phyloP scores from a whole-genome alignment of 2,113 vertebrate genomes.

The Muscicapa adusta region DNA sequence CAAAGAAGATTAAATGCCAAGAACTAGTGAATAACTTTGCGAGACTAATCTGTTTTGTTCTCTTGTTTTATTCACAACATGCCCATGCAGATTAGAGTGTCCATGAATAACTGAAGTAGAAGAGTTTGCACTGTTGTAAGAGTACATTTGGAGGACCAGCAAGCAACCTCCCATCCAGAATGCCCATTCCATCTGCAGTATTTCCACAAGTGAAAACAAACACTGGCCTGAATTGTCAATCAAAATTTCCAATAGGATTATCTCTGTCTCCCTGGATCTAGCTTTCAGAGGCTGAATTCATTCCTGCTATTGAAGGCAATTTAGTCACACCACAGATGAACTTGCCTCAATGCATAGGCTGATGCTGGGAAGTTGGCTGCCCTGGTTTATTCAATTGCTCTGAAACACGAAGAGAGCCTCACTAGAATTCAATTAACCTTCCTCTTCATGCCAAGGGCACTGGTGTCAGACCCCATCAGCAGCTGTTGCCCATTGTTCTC shows the following conservation, averaged over 20 bases:
- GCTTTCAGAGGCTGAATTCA: background rate
- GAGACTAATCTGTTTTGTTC: background rate
- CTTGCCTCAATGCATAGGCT: background rate
- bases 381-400: constrained; percentile 4
- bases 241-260: background rate
- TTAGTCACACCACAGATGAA: background rate
- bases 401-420: constrained; percentile 1
- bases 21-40: background rate
- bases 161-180: background rate
- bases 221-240: background rate
- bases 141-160: background rate
- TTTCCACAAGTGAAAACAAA: background rate
- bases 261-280: background rate
- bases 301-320: background rate
- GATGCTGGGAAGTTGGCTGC: background rate
- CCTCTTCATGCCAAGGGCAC: background rate
- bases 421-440: constrained; percentile 31
- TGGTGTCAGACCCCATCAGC: background rate
- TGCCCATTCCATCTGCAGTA: background rate
- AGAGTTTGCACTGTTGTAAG: background rate
- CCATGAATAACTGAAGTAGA: background rate
- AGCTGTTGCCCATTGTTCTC: constrained; percentile 13
- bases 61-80: background rate
- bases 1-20: background rate
- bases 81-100: background rate